These are phyloP conservation scores for Papilio dardanus DNA, from an alignment of 1,140 invertebrate species.

Conservation along the genomic window DNA sequence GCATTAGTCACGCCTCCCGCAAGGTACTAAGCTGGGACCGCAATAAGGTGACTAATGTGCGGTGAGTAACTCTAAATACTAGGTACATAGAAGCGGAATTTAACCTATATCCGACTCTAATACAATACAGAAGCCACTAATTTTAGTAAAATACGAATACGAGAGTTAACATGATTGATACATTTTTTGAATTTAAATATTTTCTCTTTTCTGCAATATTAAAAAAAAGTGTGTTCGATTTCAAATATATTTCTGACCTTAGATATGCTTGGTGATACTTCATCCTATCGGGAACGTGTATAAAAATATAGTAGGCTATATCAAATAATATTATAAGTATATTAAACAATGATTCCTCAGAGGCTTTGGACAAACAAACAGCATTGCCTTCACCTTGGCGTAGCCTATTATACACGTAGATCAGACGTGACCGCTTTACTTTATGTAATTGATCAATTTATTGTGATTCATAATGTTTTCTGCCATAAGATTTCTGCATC, in stretches of 20 bases:
- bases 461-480: conserved; percentile 23
- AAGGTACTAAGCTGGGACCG: conserved; percentile 36
- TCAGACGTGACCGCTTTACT: conserved; percentile 24
- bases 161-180: too few species aligned
- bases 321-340: not conserved
- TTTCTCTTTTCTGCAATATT: too few species aligned
- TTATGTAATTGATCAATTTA: conserved; percentile 7
- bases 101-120: not conserved
- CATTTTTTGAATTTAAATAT: too few species aligned
- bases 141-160: not conserved
- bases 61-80: conserved; percentile 16
- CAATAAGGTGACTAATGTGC: conserved; percentile 38
- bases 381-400: conserved; percentile 45
- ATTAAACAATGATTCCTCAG: conserved; percentile 32
- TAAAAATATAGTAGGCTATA: not conserved
- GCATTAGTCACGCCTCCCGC: conserved; percentile 44
- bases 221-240: too few species aligned
- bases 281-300: not conserved
- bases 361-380: conserved; percentile 40
- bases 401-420: conserved; percentile 41
- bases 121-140: not conserved
- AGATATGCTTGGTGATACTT: too few species aligned
- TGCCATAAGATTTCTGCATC: conserved; percentile 8
- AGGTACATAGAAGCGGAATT: not conserved
- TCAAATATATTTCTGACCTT: not conserved